Percentiles rank a stretch among this genome's conserved stretches.
Evolutionary conservation across 2,797 vertebrate species (phyloP).

Genomic region (Chaetophractus vellerosus): DNA sequence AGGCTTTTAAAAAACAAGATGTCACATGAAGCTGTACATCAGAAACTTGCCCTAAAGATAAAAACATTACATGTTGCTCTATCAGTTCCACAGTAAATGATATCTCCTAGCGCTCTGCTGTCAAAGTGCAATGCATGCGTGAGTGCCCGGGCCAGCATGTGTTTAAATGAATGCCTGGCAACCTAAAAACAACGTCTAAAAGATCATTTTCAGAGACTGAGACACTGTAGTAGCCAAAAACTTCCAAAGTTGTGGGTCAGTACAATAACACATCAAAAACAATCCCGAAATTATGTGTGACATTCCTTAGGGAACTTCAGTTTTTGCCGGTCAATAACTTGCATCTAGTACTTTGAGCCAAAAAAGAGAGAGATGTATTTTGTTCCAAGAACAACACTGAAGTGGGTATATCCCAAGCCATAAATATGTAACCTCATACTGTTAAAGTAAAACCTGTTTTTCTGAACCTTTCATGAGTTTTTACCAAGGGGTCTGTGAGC

Average conservation of each 20-base stretch:
- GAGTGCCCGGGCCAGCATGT: not conserved
- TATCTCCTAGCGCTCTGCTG: slow-evolving; percentile 72
- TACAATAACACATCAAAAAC: not conserved
- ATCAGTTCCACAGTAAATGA: slow-evolving; percentile 82
- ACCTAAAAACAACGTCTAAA: not conserved
- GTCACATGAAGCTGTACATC: slow-evolving; percentile 83
- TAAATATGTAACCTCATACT: not conserved
- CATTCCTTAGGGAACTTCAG: no score
- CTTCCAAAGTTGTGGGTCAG: not conserved
- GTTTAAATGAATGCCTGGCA: slow-evolving; percentile 53
- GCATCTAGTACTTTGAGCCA: not conserved
- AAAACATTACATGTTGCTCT: slow-evolving; percentile 63
- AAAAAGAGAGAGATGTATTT: not conserved
- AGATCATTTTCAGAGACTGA: not conserved
- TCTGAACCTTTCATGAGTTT: not conserved
- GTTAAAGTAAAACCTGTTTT: not conserved
- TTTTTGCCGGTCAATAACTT: not conserved
- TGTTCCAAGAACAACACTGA: not conserved
- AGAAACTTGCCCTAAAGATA: slow-evolving; percentile 73
- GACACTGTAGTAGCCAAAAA: not conserved
- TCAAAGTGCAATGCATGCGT: not conserved
- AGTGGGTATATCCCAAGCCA: not conserved
- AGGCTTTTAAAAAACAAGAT: slow-evolving; percentile 81
- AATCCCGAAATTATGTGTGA: not conserved
- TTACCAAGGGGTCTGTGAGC: no score